These are phyloP conservation scores for Athetis lepigone DNA, from an alignment of 2,888 invertebrate species.

Conservation along the genomic window DNA sequence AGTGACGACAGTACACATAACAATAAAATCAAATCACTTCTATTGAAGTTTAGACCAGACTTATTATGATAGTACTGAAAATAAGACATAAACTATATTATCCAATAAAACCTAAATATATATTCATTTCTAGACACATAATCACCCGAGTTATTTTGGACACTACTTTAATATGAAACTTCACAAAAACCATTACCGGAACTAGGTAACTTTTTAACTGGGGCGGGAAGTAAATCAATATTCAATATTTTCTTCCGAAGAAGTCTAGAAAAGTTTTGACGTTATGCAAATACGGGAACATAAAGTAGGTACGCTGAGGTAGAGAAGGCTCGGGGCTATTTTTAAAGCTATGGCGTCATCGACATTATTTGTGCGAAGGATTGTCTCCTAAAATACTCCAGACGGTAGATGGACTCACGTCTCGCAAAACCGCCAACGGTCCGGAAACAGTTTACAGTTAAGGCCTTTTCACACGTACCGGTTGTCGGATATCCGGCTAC, in stretches of 20 bases:
- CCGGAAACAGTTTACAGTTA: conserved; percentile 58
- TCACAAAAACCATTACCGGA: conserved; percentile 15
- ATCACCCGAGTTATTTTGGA: not conserved
- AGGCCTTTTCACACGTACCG: no score
- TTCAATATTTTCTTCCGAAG: conserved; percentile 33
- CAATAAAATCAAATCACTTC: conserved; percentile 49
- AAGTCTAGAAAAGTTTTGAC: conserved; percentile 45
- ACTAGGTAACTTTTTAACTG: conserved; percentile 28
- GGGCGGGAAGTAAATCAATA: conserved; percentile 32
- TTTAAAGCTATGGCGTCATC: conserved; percentile 52
- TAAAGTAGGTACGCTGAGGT: conserved; percentile 26
- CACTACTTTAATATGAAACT: not conserved
- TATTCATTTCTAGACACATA: conserved; percentile 1
- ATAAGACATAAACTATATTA: conserved; percentile 24
- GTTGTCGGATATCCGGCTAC: no score
- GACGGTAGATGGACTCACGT: conserved; percentile 65
- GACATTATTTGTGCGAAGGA: conserved; percentile 44
- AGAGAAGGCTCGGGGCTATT: conserved; percentile 43
- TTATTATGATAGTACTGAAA: conserved; percentile 36
- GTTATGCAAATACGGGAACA: conserved; percentile 47
- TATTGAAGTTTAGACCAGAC: conserved; percentile 16
- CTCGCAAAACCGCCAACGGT: conserved; percentile 60
- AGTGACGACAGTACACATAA: conserved; percentile 38
- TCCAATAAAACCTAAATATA: not conserved
- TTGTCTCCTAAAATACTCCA: conserved; percentile 53